phyloP scores from a whole-genome alignment of 2,888 invertebrate species.

The Cordilura impudica region DNA sequence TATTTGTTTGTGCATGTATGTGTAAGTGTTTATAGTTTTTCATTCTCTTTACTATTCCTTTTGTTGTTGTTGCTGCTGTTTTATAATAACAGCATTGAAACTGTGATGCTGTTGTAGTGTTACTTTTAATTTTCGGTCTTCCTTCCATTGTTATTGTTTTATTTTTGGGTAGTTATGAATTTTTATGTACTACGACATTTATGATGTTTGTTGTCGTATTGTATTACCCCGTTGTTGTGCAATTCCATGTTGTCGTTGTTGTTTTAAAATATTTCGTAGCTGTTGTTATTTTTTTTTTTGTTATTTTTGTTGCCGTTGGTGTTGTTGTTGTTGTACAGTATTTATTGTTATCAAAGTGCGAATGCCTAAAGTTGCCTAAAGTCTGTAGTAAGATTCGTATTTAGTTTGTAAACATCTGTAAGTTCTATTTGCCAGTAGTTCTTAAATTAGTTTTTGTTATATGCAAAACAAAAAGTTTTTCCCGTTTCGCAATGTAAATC shows the following conservation, averaged over 20 bases:
- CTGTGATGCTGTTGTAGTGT: background rate
- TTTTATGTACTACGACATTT: constrained; percentile 65
- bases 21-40: constrained; percentile 68
- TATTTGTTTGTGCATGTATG: background rate
- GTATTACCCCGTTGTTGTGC: background rate
- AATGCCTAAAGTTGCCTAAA: constrained; percentile 32
- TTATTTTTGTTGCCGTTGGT: background rate
- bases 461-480: constrained; percentile 2
- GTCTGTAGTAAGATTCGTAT: constrained; percentile 39
- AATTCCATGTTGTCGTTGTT: background rate
- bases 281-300: background rate
- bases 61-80: constrained; percentile 10
- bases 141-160: constrained; percentile 16
- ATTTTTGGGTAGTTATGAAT: constrained; percentile 64
- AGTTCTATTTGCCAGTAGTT: constrained; percentile 9
- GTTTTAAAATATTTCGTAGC: background rate
- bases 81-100: background rate
- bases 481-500: background rate
- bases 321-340: constrained; percentile 31
- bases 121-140: constrained; percentile 16
- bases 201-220: constrained; percentile 51
- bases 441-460: background rate
- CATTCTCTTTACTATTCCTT: constrained; percentile 30
- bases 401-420: constrained; percentile 36
- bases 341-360: constrained; percentile 56